phyloP scores from a whole-genome alignment of 2,113 vertebrate species.

The Corvus moneduloides region DNA sequence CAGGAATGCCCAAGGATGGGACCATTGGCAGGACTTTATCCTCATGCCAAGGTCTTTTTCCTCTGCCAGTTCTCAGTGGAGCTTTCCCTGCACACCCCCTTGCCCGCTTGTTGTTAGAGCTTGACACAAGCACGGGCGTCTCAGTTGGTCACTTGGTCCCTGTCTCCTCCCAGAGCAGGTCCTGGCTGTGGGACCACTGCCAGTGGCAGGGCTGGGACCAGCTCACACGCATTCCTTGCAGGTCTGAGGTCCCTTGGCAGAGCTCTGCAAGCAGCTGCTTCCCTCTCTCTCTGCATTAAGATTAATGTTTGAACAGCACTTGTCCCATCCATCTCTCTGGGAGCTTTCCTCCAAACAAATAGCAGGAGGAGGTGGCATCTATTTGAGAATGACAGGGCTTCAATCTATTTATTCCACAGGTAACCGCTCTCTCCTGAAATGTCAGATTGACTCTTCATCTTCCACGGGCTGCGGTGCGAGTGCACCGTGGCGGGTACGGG shows the following conservation, averaged over 20 bases:
- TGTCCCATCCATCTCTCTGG: background rate
- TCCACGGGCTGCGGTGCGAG: background rate
- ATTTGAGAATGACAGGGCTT: background rate
- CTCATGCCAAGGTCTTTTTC: too few relatives aligned
- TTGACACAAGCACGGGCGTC: rapidly evolving
- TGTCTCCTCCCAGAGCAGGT: background rate
- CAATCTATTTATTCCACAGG: background rate
- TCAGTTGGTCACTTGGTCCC: background rate
- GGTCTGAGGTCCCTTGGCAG: background rate
- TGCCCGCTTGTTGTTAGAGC: rapidly evolving
- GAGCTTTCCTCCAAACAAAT: slow-evolving; percentile 34
- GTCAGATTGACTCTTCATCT: slow-evolving; percentile 18
- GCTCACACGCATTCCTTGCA: rapidly evolving
- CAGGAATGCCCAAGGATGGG: rapidly evolving
- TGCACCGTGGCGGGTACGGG: rapidly evolving
- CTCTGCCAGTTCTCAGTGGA: too few relatives aligned
- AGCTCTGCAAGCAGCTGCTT: background rate
- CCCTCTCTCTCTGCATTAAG: background rate
- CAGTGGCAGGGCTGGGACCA: background rate
- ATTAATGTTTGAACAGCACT: background rate
- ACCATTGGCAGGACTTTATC: rapidly evolving
- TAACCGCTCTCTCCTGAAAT: background rate
- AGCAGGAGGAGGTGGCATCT: slow-evolving; percentile 6
- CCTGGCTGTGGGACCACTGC: rapidly evolving
- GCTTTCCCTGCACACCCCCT: background rate